Evolutionary conservation across 2,113 vertebrate genomes (phyloP), one percentile per base, ranked within the genome.

Genomic region (Gobius niger): DNA sequence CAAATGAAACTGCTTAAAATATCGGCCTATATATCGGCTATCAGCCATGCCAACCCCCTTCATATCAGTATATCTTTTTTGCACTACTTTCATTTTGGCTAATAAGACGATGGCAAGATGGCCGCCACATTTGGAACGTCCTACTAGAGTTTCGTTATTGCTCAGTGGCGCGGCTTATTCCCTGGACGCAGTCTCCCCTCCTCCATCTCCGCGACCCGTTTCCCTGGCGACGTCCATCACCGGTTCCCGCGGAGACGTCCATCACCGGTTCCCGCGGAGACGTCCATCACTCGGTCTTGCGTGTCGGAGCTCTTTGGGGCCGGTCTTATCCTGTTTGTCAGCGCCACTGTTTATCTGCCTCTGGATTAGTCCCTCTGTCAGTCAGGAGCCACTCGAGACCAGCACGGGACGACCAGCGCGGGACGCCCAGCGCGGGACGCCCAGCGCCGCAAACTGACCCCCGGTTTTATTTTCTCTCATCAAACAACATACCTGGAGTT

Each of bases 251-350:
- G 54, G 19, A 24, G 53, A 56, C 19, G 53, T 56, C 53, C 53
- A 34, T 56, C 53, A 56, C 18, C 11, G 16, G 51, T n/a, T 7
- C 19, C 51, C 90, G 85, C 88, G 87, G 91, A 90, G 87, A 91
- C 80, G 85, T 91, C 89, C 84, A 88, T 91, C 90, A 87, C 87
- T 91, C 84, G 83, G 84, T 76, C 79, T 59, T 50, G 15, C 11
- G 65, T 76, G 85, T 86, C 85, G 76, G 87, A 52, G 85, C 85
- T 85, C 82, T 66, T 72, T 50, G 83, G 74, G 82, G 73, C 24
- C 68, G 79, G 80, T 80, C 81, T 90, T 90, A 85, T 91, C 86
- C 66, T 85, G 88, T 92, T 89, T 90, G 90, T 90, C 87, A 85
- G 86, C 65, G 68, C 56, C 87, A 81, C 65, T 81, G 89, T 89